phyloP scores from a whole-genome alignment of 2,888 invertebrate species.

The Mythimna loreyi region DNA sequence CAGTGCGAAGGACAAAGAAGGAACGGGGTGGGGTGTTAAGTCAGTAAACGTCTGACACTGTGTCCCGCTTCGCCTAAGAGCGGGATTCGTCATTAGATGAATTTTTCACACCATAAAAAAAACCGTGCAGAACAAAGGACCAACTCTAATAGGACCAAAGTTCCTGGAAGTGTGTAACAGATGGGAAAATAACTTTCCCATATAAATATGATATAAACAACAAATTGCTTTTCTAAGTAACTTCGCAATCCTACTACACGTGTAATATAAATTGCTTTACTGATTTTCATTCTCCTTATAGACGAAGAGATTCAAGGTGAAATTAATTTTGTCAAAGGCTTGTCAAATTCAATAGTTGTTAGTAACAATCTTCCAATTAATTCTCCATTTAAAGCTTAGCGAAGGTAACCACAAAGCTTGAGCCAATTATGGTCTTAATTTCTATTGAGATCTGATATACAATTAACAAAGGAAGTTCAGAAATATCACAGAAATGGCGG shows the following conservation, averaged over 20 bases:
- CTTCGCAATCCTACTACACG: slow-evolving; percentile 24
- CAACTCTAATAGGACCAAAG: slow-evolving; percentile 21
- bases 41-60: no score
- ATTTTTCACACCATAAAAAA: no score
- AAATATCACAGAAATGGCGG: background rate
- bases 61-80: no score
- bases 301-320: background rate
- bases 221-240: slow-evolving; percentile 37
- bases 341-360: background rate
- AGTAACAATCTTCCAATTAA: slow-evolving; percentile 10
- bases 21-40: no score
- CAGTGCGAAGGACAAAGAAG: no score
- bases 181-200: slow-evolving; percentile 23
- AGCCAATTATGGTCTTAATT: slow-evolving; percentile 7
- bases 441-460: background rate
- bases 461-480: background rate
- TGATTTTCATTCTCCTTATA: background rate
- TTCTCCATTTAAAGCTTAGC: background rate
- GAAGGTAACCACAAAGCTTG: background rate
- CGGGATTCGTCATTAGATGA: no score
- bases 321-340: slow-evolving; percentile 4
- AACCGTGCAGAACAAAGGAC: no score
- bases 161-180: slow-evolving; percentile 23
- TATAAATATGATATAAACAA: slow-evolving; percentile 21
- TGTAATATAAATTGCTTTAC: slow-evolving; percentile 12